Conservation (phyloP, 2,888 invertebrate genomes). For the Parnassius mnemosyne region DNA sequence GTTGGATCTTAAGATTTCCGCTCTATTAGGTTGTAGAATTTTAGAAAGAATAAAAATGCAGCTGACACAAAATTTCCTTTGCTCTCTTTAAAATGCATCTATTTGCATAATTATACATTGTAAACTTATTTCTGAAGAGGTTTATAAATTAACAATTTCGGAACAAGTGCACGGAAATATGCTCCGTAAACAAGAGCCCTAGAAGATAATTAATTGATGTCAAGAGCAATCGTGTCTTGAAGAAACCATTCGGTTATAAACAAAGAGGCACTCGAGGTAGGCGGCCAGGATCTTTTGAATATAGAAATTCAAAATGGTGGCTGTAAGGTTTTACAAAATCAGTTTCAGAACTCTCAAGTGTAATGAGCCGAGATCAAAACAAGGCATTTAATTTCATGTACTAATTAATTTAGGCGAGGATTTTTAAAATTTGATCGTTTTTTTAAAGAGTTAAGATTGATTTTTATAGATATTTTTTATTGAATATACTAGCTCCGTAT, state of each 20-base stretch:
- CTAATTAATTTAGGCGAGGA: background rate
- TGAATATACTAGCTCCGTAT: too few species aligned
- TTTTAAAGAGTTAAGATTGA: too few species aligned
- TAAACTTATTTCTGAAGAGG: slow-evolving; percentile 12
- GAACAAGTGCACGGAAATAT: slow-evolving; percentile 13
- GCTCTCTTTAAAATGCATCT: too few species aligned
- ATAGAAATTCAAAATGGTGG: slow-evolving; percentile 17
- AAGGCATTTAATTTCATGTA: background rate
- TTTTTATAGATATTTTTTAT: too few species aligned
- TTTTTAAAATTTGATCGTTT: background rate
- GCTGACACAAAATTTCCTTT: too few species aligned
- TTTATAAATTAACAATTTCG: slow-evolving; percentile 14
- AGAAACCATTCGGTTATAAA: slow-evolving; percentile 33
- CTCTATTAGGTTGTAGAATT: too few species aligned
- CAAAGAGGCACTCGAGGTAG: slow-evolving; percentile 31
- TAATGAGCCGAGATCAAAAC: slow-evolving; percentile 6
- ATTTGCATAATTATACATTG: background rate
- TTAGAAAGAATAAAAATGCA: too few species aligned
- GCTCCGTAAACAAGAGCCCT: slow-evolving; percentile 11
- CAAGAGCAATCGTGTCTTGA: slow-evolving; percentile 22
- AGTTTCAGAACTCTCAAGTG: background rate
- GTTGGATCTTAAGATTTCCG: too few species aligned
- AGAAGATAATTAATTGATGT: slow-evolving; percentile 24
- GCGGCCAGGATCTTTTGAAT: slow-evolving; percentile 15
- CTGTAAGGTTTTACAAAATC: slow-evolving; percentile 7